Evolutionary conservation across 2,888 invertebrate genomes (phyloP), one percentile per base, ranked within the genome.

Genomic region (Latheticus oryzae): DNA sequence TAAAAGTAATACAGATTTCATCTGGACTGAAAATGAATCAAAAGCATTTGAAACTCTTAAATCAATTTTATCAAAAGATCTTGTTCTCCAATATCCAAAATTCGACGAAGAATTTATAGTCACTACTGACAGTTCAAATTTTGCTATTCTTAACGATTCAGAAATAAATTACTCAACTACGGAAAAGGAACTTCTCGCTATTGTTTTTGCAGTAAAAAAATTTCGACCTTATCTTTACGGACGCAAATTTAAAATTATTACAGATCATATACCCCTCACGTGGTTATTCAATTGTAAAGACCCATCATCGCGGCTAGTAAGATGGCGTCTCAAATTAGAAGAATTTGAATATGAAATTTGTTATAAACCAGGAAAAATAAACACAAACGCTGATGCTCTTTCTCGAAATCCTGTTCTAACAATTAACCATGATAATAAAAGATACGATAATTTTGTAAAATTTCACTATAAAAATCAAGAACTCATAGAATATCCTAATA

Each of bases 211-310:
- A 13, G 26, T 17, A 9, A 59, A 62, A 51, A 19, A 62, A 37
- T 62, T 58, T 19, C 12, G 61, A 45, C 61, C 61, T 1, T 62
- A 62, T 17, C 26, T 62, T 8, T 71, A 65, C 37, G 74, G 73
- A 7, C 56, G 61, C 11, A 55, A 62, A 40, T 73, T 74, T 40
- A 62, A 21, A 3, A 63, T 73, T 11, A 57, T 68, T 1, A 74
- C 71, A 0, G 72, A 73, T 53, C 72, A 73, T 35, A 47, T 48
- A 50, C 66, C 71, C 1, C 38, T 70, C 13, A 37, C 48, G 1
- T 73, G 72, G 71, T 51, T 71, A 1, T 51, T 68, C 11, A 48
- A 63, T 2, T 60, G 65, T 0, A 68, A 65, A 48, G 70, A 73
- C 38, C 69, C 71, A 1, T 61, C 62, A 2, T 67, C 67, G 1